Evolutionary conservation across 2,113 vertebrate genomes (phyloP), one percentile per base, ranked within the genome.

Genomic region (Channa argus): DNA sequence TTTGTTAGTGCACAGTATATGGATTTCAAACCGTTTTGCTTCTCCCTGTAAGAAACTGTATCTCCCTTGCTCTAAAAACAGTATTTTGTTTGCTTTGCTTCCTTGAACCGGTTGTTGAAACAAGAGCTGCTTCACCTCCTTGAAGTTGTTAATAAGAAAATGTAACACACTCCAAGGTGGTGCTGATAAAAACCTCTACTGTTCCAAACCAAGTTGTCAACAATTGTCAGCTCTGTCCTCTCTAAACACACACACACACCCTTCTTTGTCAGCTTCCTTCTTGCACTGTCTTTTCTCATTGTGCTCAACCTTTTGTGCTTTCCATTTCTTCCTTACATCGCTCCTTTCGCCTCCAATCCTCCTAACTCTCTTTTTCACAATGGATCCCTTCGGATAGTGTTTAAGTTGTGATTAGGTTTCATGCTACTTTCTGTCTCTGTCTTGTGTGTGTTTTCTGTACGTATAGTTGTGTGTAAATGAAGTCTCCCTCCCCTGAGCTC

Each of bases 131-230:
- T 70, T 63, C 63, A 54, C 58, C 46, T 61, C 61, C 52, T 43
- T 76, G 34, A 63, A 53, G 63, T 47, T 78, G 86, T 82, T 65
- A 82, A 84, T 64, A 61, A 64, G 63, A 61, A 53, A 69, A 52
- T 63, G 59, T 45, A 51, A 58, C 77, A 63, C 64, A 69, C 15
- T 76, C 33, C 75, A 65, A 63, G 72, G 80, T 56, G 39, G 74
- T 15, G 63, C 52, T 51, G 71, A 88, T 83, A 83, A 85, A 85
- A 88, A 82, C 77, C 71, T 75, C 80, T 34, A 75, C 77, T 90
- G 86, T 90, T 85, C 79, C 41, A 58, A 55, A 60, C 49, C 12
- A 54, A 41, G 11, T 84, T 79, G 77, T 84, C 74, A 69, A 63
- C 81, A 54, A 71, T 38, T 86, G 71, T 83, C 79, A 83, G 67